Percentiles rank a stretch among this genome's conserved stretches.
These are phyloP conservation scores for Pectinophora gossypiella DNA, from an alignment of 1,140 invertebrate species.

Conservation along the genomic window DNA sequence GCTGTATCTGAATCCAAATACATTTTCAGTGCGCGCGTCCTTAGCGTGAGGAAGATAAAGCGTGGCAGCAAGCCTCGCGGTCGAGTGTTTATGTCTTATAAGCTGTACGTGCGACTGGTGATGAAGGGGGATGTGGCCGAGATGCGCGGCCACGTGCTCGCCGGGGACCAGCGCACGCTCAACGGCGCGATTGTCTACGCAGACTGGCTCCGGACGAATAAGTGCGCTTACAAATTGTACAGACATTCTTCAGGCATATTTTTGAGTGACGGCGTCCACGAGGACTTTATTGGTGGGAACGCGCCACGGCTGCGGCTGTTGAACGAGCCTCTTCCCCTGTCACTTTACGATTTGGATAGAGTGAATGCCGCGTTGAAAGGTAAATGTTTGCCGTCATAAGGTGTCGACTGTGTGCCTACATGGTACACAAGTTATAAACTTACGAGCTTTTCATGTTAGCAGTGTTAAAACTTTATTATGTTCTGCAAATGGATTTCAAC, in stretches of 20 bases:
- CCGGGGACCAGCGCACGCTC: slow-evolving; percentile 53
- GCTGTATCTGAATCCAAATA: slow-evolving; percentile 69
- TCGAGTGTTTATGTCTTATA: slow-evolving; percentile 64
- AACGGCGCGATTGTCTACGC: slow-evolving; percentile 66
- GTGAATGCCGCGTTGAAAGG: slow-evolving; percentile 70
- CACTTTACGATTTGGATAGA: slow-evolving; percentile 68
- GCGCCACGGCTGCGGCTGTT: slow-evolving; percentile 53
- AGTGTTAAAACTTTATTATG: neutral
- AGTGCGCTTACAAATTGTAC: slow-evolving; percentile 64
- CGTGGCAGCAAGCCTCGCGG: slow-evolving; percentile 42
- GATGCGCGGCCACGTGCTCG: slow-evolving; percentile 49
- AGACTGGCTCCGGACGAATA: slow-evolving; percentile 61
- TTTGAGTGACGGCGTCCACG: slow-evolving; percentile 61
- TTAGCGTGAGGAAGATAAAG: slow-evolving; percentile 67
- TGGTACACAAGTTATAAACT: slow-evolving; percentile 43
- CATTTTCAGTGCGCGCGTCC: slow-evolving; percentile 65
- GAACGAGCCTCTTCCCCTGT: slow-evolving; percentile 64
- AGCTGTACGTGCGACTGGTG: slow-evolving; percentile 56
- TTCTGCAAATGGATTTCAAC: slow-evolving; percentile 1
- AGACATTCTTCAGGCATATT: slow-evolving; percentile 70
- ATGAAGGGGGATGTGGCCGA: slow-evolving; percentile 63
- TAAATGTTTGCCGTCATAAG: slow-evolving; percentile 63
- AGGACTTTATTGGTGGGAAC: slow-evolving; percentile 39
- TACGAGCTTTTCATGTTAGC: slow-evolving; percentile 28
- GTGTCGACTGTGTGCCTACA: slow-evolving; percentile 38